Evolutionary conservation across 2,888 invertebrate species (phyloP).

Genomic region (Ormia ochracea): DNA sequence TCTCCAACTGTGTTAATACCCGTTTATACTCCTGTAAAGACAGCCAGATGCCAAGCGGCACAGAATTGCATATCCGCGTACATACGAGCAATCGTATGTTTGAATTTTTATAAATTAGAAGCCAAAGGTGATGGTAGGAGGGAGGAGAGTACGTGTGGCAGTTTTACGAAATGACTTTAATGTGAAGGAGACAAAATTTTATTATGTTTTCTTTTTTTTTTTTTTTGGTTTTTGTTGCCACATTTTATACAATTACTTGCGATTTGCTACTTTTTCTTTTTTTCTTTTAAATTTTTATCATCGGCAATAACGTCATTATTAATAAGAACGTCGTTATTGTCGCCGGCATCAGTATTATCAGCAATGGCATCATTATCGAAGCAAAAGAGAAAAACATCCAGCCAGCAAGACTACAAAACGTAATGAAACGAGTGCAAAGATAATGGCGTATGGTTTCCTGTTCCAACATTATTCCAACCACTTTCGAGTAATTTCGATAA

Average conservation of each 20-base stretch:
- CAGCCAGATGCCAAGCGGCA: not conserved
- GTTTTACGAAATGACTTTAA: constrained; percentile 38
- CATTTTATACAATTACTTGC: constrained; percentile 24
- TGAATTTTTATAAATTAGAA: not conserved
- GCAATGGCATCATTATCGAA: constrained; percentile 18
- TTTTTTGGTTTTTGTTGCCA: constrained; percentile 16
- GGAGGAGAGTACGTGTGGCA: not conserved
- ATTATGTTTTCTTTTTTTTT: not conserved
- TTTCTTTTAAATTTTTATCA: constrained; percentile 26
- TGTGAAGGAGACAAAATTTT: constrained; percentile 40
- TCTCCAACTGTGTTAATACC: not conserved
- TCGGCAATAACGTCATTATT: constrained; percentile 49
- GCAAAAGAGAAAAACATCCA: not conserved
- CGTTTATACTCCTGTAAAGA: not conserved
- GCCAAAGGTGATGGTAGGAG: not conserved
- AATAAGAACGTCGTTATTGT: constrained; percentile 36
- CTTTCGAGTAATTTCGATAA: constrained; percentile 59
- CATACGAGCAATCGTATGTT: not conserved
- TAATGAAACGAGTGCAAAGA: constrained; percentile 10
- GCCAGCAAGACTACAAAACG: constrained; percentile 1
- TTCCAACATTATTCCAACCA: constrained; percentile 52
- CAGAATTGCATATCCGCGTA: not conserved
- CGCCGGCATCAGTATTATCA: not conserved
- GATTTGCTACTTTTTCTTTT: not conserved
- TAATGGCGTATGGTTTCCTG: constrained; percentile 15